Evolutionary conservation across 2,888 invertebrate genomes (phyloP).

Genomic region (Acrobasis repandana): DNA sequence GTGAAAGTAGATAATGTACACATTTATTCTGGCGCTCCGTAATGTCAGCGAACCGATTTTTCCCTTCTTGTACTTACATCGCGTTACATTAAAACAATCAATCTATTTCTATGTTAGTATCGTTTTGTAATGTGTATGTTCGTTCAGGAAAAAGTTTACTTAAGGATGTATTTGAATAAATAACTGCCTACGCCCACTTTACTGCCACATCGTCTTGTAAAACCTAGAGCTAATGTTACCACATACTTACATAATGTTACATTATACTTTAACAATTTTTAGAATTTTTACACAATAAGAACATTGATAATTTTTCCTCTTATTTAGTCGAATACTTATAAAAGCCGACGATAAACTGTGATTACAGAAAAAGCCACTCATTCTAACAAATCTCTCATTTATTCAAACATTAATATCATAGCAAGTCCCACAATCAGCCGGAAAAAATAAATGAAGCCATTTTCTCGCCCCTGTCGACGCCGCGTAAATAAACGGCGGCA

Average conservation of each 20-base stretch:
- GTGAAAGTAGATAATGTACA: conserved; percentile 35
- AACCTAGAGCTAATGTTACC: too few relatives aligned
- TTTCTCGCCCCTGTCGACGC: conserved; percentile 1
- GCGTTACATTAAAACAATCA: not conserved
- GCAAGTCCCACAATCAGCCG: conserved; percentile 8
- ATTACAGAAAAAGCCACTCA: not conserved
- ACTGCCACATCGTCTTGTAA: too few relatives aligned
- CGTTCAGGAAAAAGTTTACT: too few relatives aligned
- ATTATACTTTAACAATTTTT: too few relatives aligned
- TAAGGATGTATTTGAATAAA: too few relatives aligned
- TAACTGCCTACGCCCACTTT: too few relatives aligned
- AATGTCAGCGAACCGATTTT: conserved; percentile 22
- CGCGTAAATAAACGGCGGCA: conserved; percentile 14
- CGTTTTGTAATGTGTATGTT: not conserved
- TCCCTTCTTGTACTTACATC: not conserved
- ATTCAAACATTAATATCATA: conserved; percentile 10
- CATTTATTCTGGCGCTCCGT: conserved; percentile 32
- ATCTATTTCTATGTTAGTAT: not conserved
- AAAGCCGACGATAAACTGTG: not conserved
- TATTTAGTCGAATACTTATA: not conserved
- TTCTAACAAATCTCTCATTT: conserved; percentile 3
- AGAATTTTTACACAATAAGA: not conserved
- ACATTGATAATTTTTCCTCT: not conserved
- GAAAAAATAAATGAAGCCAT: conserved; percentile 11
- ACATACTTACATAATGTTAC: too few relatives aligned